Base-by-base conservation (phyloP, 1,140 invertebrate species). In the Drosophila carrolli region DNA sequence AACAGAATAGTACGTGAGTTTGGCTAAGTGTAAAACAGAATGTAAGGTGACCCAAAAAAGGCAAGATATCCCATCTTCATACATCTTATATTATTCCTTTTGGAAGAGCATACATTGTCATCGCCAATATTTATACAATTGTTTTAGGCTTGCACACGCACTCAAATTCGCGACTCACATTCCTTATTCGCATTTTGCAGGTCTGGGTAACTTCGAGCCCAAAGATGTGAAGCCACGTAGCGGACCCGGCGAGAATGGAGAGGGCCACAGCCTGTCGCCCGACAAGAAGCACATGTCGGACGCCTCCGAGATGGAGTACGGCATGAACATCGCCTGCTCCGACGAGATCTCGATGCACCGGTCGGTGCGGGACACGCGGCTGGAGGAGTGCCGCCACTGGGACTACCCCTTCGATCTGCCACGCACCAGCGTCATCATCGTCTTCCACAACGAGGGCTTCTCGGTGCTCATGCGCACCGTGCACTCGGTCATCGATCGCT, bases 381-480 rank as follows among this genome's bases (percentile, higher is more conserved):
- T 97, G 35, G 93, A 95, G 41, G 98, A 99, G 92, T 99, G 99
- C 93, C 97, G 97, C 92, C 96, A 98, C 91, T 99, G 99, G 98
- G 95, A 98, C 85, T 99, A 99, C 93, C 97, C 98, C 6, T 94
- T 95, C 78, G 93, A 96, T 66, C 93, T 99, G 75, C 98, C 98
- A 0, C 95, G 94, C 54, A 97, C 98, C 4, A 98, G 97, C 91
- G 98, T 99, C 0, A 98, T 99, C 72, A 96, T 99, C 67, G 99
- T 99, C 10, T 99, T 99, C 92, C 98, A 99, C 91, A 99, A 99
- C 93, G 98, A 99, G 93, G 99, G 98, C 2, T 99, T 97, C 94
- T 97, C 97, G 0, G 98, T 98, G 2, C 93, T 99, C 11, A 94
- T 99, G 93, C 93, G 98, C 74, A 99, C 98, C n/a, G 98, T 99